Evolutionary conservation across 2,113 vertebrate species (phyloP).

Genomic region (Epinephelus cyanopodus): DNA sequence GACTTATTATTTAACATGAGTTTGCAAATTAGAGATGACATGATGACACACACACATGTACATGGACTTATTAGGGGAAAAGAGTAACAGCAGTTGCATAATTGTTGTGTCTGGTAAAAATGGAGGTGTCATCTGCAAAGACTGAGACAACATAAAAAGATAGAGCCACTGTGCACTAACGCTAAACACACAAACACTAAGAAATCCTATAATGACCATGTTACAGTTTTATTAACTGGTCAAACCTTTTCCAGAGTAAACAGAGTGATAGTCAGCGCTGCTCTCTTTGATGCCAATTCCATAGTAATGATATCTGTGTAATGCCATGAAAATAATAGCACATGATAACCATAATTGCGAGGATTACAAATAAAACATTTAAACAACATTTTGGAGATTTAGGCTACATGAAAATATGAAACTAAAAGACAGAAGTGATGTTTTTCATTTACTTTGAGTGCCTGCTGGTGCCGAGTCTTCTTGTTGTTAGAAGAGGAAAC

Average conservation of each 20-base stretch:
- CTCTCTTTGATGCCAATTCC: constrained; percentile 99
- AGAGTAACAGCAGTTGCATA: too few species aligned
- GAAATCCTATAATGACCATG: background rate
- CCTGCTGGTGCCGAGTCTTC: constrained; percentile 95
- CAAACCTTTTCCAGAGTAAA: constrained; percentile 98
- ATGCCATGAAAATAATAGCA: background rate
- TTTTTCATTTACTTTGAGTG: constrained; percentile 94
- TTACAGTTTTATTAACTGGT: constrained; percentile 88
- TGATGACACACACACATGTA: too few species aligned
- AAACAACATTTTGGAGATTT: background rate
- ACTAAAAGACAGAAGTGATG: background rate
- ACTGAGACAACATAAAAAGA: background rate
- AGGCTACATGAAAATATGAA: too few species aligned
- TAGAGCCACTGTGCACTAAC: background rate
- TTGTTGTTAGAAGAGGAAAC: constrained; percentile 96
- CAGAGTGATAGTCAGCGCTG: constrained; percentile 98
- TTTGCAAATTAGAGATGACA: background rate
- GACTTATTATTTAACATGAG: background rate
- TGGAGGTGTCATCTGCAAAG: background rate
- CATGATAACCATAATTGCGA: too few species aligned
- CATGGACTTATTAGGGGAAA: too few species aligned
- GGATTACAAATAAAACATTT: too few species aligned
- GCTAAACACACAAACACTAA: background rate
- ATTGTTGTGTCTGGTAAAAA: too few species aligned
- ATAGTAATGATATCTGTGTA: constrained; percentile 96